Conservation (phyloP, 2,888 invertebrate genomes). For the Phengaris arion region DNA sequence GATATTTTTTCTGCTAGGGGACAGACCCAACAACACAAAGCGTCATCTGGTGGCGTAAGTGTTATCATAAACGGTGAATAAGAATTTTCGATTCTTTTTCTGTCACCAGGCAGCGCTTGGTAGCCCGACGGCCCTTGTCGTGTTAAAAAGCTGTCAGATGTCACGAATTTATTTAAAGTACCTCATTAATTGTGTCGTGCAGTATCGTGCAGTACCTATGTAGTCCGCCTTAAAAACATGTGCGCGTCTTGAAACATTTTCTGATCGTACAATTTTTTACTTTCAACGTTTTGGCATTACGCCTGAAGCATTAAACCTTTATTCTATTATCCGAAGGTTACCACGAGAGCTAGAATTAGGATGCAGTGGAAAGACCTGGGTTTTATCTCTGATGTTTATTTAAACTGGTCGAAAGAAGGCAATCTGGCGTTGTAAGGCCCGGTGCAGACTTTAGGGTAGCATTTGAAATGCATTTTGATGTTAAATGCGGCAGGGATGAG, state of each 20-base stretch:
- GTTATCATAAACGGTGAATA: too few species aligned
- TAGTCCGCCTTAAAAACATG: neutral
- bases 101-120: too few species aligned
- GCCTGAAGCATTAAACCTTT: conserved; percentile 10
- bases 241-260: neutral
- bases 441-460: conserved; percentile 42
- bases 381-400: conserved; percentile 75
- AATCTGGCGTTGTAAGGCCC: conserved; percentile 67
- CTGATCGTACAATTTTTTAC: conserved; percentile 2
- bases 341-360: conserved; percentile 28
- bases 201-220: neutral
- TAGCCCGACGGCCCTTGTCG: too few species aligned
- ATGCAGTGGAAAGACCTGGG: conserved; percentile 64
- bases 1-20: too few species aligned
- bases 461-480: neutral
- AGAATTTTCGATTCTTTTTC: too few species aligned
- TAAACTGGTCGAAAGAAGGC: conserved; percentile 76
- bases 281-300: conserved; percentile 18
- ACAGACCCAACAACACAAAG: too few species aligned
- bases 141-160: too few species aligned
- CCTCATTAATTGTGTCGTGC: neutral
- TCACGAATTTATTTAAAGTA: too few species aligned
- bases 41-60: too few species aligned
- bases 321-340: conserved; percentile 23
- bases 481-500: too few species aligned